Base-by-base conservation (phyloP, 2,888 invertebrate species). In the Trichopoda pennipes region DNA sequence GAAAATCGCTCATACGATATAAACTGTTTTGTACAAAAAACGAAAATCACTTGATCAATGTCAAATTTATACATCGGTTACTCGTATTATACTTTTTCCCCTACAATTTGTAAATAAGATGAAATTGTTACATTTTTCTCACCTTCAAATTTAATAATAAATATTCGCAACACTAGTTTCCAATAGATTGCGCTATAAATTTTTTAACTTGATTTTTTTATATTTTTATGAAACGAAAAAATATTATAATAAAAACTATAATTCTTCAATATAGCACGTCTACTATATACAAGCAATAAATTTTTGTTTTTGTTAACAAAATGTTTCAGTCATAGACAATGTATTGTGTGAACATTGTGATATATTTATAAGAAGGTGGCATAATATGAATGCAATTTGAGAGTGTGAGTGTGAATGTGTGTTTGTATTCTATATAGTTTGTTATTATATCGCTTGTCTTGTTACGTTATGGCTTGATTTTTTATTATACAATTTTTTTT, bases 381-480 rank as follows among this genome's bases (percentile, higher is more conserved):
- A 17, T 49, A 49, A 56, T 38, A 47, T 53, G 21, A 19, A 8
- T 61, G 32, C 42, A 47, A 53, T 32, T 61, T 38, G 1, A 7
- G 28, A n/a, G n/a, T n/a, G n/a, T n/a, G n/a, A 7, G 28, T 23
- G 3, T 14, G 35, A 9, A 12, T 9, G 53, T 42, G 16, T 53
- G 32, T 69, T 32, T 21, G 35, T 44, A 61, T 69, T 47, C 56
- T 69, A 61, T 55, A 69, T 55, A 61, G 77, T 70, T 77, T 69
- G 64, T 70, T 77, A 49, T 77, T 77, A 23, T 28, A 70, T 70
- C 69, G 76, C 63, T 77, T 77, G 77, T 77, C 70, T 77, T 70
- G 77, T 63, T 77, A 28, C 69, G 63, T 70, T 77, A 70, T 70
- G 28, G 63, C 21, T 28, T 49, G 55, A 47, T 38, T 76, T 32